phyloP scores from a whole-genome alignment of 2,888 invertebrate species.

The Mimas tiliae region DNA sequence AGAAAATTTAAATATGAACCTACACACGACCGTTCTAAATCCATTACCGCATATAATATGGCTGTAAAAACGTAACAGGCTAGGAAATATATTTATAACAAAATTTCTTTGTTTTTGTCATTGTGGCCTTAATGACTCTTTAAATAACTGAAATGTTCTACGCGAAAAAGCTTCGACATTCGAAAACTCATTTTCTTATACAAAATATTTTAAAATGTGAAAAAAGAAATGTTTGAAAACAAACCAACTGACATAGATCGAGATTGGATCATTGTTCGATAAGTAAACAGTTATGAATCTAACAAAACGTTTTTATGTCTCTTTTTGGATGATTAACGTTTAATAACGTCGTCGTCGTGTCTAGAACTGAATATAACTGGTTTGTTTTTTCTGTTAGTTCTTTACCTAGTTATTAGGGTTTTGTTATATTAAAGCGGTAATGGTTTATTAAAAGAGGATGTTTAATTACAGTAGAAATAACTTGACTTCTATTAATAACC shows the following conservation, averaged over 20 bases:
- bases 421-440: not conserved
- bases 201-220: not conserved
- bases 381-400: not conserved
- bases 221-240: slow-evolving; percentile 8
- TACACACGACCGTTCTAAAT: not conserved
- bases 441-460: too few species aligned
- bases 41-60: not conserved
- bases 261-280: not conserved
- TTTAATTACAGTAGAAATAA: too few species aligned
- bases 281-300: not conserved
- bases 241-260: slow-evolving; percentile 3
- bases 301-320: not conserved
- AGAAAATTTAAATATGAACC: too few species aligned
- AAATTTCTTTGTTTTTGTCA: slow-evolving; percentile 11
- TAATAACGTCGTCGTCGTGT: not conserved
- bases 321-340: slow-evolving; percentile 1
- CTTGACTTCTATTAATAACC: too few species aligned
- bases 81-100: not conserved
- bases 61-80: not conserved
- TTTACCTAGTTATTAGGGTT: not conserved
- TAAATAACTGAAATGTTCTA: slow-evolving; percentile 9
- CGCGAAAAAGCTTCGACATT: slow-evolving; percentile 5
- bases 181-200: slow-evolving; percentile 5
- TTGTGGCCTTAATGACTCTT: slow-evolving; percentile 15
- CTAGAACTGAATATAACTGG: not conserved